Percentiles rank a stretch among this genome's conserved stretches.
phyloP scores from a whole-genome alignment of 1,140 invertebrate genomes.

The Stegodyphus dumicola region DNA sequence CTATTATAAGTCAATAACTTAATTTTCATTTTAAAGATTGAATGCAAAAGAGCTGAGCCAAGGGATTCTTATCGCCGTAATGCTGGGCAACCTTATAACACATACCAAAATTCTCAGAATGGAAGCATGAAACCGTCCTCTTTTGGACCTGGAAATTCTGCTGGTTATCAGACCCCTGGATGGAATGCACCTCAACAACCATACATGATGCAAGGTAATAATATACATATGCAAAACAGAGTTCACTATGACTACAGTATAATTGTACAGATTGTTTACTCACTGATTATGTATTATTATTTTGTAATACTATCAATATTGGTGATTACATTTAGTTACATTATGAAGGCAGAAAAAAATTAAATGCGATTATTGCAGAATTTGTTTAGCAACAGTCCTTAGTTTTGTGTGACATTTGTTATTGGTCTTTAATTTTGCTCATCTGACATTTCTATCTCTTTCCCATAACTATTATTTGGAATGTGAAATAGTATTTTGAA shows the following conservation, averaged over 20 bases:
- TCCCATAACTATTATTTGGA: too few species aligned
- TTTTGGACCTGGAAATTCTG: constrained; percentile 8
- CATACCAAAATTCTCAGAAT: neutral
- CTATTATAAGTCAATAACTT: neutral
- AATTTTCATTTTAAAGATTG: constrained; percentile 74
- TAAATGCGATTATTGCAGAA: too few species aligned
- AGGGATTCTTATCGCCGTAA: constrained; percentile 76
- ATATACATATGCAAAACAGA: neutral
- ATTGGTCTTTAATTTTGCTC: too few species aligned
- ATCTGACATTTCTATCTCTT: too few species aligned
- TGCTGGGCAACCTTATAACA: constrained; percentile 64
- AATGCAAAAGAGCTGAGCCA: constrained; percentile 92
- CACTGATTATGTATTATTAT: neutral
- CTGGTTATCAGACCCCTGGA: constrained; percentile 34
- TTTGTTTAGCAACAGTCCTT: too few species aligned
- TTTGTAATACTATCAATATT: too few species aligned
- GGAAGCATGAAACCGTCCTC: constrained; percentile 64
- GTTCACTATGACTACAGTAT: too few species aligned
- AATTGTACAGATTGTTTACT: too few species aligned
- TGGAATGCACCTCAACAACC: constrained; percentile 39
- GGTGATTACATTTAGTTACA: too few species aligned
- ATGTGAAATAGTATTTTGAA: too few species aligned
- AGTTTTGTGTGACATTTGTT: too few species aligned
- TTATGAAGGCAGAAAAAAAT: too few species aligned
- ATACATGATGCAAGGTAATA: constrained; percentile 32